Evolutionary conservation across 53 echinoderm and acorn worm genomes (phyloP), one percentile per base, ranked within the genome.

Genomic region (Astropecten irregularis): DNA sequence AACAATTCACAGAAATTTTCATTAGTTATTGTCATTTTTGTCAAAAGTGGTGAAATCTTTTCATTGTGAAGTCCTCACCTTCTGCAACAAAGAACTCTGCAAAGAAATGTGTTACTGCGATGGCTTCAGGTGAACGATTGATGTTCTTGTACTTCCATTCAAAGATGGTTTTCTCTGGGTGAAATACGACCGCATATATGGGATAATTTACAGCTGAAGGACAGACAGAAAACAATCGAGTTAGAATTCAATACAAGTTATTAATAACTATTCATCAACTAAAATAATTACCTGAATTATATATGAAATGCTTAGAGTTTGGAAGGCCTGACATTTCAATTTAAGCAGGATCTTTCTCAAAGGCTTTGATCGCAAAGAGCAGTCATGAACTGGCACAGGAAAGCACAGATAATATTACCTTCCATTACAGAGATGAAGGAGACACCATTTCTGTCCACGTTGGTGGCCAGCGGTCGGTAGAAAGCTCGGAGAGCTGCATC

Each of bases 61-160:
- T n/a, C n/a, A n/a, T n/a, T n/a, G n/a, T 9, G 57, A 59, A 59
- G 32, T 22, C 48, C 84, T 46, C 52, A 96, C 96, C 93, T 91
- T 96, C 96, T 6, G 81, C 49, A n/a, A 93, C 91, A 72, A 93
- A 69, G 81, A 96, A 96, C 59, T 93, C 81, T 60, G 93, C 93
- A 72, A 93, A 68, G 66, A 81, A 91, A 64, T 96, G 96, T 4
- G 79, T 62, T 42, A 89, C 85, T 30, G 61, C 59, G 1, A 93
- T 83, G 34, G 91, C 93, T 77, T 91, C 86, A 14, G 2, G 33
- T 2, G 91, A 84, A 49, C 93, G 96, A 11, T 82, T 47, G 27
- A 89, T 49, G 52, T 49, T 40, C 33, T 22, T 56, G 37, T 82
- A 85, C 26, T 69, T 56, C 86, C 87, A 96, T 63, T 93, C 93